These are phyloP conservation scores for Clarias fuscus DNA, from an alignment of 2,797 vertebrate genomes.

Conservation along the genomic window DNA sequence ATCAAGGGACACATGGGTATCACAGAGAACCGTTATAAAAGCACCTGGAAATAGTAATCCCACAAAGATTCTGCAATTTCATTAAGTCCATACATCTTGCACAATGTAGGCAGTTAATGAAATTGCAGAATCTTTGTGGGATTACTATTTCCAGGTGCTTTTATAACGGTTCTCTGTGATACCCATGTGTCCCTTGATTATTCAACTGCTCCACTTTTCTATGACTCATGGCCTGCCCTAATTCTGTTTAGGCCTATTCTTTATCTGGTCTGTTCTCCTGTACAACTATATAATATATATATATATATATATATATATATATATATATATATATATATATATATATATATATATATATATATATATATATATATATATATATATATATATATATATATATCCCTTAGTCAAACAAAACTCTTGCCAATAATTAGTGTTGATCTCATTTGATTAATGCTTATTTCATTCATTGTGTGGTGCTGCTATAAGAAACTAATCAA, in stretches of 20 bases:
- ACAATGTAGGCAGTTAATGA: not conserved
- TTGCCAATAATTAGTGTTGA: not conserved
- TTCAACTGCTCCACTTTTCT: conserved; percentile 37
- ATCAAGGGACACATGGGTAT: too few species aligned
- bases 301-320: too few species aligned
- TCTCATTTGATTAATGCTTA: not conserved
- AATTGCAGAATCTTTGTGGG: not conserved
- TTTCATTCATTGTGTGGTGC: not conserved
- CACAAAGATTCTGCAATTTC: too few species aligned
- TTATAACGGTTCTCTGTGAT: conserved; percentile 7
- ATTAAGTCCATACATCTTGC: too few species aligned
- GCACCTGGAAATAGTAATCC: too few species aligned
- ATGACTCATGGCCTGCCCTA: conserved; percentile 25
- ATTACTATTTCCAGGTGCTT: conserved; percentile 13
- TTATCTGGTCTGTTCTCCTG: not conserved
- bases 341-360: too few species aligned
- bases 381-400: too few species aligned
- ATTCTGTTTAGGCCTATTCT: not conserved
- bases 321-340: too few species aligned
- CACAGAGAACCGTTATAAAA: too few species aligned
- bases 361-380: too few species aligned
- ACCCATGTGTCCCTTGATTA: conserved; percentile 17
- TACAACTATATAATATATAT: not conserved
- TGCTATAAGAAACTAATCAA: not conserved
- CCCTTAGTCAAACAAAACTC: not conserved